phyloP scores from a whole-genome alignment of 2,113 vertebrate species.

The Laticauda laticaudata region DNA sequence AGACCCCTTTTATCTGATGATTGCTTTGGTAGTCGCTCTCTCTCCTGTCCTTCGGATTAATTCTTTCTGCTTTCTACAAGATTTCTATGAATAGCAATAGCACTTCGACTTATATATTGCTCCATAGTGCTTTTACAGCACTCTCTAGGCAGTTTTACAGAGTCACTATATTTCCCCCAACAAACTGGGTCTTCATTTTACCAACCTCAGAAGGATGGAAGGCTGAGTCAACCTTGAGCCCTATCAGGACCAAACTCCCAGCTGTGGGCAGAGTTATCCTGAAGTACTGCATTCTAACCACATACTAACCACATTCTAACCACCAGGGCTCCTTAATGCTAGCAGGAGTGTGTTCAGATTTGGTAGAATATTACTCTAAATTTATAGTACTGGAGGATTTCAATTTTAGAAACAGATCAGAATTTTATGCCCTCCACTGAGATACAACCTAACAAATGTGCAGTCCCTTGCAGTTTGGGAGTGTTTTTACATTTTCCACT shows the following conservation, averaged over 20 bases:
- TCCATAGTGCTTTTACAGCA: neutral
- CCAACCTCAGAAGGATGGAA: neutral
- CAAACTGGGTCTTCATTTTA: neutral
- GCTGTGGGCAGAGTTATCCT: neutral
- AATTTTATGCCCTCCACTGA: neutral
- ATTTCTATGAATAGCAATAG: neutral
- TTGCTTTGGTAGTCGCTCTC: neutral
- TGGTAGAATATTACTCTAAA: neutral
- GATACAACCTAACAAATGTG: neutral
- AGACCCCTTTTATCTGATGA: neutral
- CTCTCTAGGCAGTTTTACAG: neutral
- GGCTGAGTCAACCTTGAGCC: neutral
- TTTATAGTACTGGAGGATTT: neutral
- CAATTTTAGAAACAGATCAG: neutral
- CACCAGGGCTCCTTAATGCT: neutral
- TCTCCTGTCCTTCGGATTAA: neutral
- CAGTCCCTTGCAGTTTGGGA: neutral
- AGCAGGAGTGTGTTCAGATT: neutral
- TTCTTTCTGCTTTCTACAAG: neutral
- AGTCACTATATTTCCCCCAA: neutral
- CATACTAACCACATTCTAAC: too few species aligned
- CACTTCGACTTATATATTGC: neutral
- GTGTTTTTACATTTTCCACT: neutral
- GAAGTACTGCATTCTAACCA: neutral
- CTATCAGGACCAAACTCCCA: neutral